Percentiles rank a stretch among this genome's conserved stretches.
phyloP scores from a whole-genome alignment of 2,113 vertebrate genomes.

The Petroica traversi region DNA sequence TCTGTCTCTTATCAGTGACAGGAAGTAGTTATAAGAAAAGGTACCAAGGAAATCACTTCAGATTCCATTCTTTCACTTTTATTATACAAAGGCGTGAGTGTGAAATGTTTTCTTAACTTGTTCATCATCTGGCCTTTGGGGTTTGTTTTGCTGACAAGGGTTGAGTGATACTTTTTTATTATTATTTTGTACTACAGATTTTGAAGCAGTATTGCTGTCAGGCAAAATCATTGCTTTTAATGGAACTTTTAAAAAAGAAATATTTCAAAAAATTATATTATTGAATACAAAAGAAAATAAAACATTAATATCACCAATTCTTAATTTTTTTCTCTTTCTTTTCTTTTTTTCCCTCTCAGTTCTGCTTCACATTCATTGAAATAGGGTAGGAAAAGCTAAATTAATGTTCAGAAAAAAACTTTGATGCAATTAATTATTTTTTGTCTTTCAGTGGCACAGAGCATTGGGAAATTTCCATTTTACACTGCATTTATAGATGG shows the following conservation, averaged over 20 bases:
- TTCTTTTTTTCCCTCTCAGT: not conserved
- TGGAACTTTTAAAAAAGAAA: not conserved
- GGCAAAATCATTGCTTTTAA: not conserved
- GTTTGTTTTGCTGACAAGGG: conserved; percentile 12
- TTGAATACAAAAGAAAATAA: not conserved
- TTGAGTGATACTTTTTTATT: conserved; percentile 9
- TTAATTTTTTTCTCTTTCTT: not conserved
- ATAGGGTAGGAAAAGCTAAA: not conserved
- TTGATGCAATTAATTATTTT: not conserved
- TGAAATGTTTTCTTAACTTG: conserved; percentile 37
- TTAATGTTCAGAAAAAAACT: not conserved
- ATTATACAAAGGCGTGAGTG: not conserved
- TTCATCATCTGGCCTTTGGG: conserved; percentile 7
- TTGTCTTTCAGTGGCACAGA: not conserved
- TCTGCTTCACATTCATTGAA: not conserved
- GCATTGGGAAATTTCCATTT: not conserved
- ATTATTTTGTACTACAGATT: not conserved
- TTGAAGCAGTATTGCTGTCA: not conserved
- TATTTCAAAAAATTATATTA: not conserved
- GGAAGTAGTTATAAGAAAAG: not conserved
- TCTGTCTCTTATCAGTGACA: not conserved
- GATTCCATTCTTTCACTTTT: conserved; percentile 25
- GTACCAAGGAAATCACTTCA: not conserved
- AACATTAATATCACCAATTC: not conserved
- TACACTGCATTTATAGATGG: not conserved